Percentiles rank a stretch among this genome's conserved stretches.
phyloP scores from a whole-genome alignment of 1,140 invertebrate genomes.

The Zaprionus camerounensis region DNA sequence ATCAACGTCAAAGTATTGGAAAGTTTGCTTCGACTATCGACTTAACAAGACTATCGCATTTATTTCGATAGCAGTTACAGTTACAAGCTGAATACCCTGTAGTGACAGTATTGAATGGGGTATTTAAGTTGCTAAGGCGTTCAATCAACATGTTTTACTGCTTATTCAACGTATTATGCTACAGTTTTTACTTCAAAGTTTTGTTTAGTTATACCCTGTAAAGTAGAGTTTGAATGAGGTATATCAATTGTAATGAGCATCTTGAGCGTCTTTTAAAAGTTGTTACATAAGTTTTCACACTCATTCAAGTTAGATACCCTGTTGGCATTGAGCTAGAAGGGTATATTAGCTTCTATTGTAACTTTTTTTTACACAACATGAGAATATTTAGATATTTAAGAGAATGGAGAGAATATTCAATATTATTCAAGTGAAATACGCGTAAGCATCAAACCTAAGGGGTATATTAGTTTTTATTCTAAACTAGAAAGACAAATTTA shows the following conservation, averaged over 20 bases:
- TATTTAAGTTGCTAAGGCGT: background rate
- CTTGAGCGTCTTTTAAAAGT: background rate
- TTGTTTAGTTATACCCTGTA: too few species aligned
- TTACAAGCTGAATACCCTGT: slow-evolving; percentile 33
- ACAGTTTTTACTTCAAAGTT: too few species aligned
- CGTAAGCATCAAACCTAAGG: too few species aligned
- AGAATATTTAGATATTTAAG: too few species aligned
- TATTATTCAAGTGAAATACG: too few species aligned
- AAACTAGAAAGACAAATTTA: too few species aligned
- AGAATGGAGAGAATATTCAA: too few species aligned
- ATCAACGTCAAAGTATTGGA: slow-evolving; percentile 41
- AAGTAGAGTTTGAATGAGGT: background rate
- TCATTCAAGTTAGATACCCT: slow-evolving; percentile 7
- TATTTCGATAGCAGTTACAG: slow-evolving; percentile 45
- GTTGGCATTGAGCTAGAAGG: too few species aligned
- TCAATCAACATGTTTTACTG: too few species aligned
- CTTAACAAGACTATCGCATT: slow-evolving; percentile 58
- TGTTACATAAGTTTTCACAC: background rate
- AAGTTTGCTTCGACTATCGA: slow-evolving; percentile 48
- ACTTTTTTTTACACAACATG: too few species aligned
- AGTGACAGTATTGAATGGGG: background rate
- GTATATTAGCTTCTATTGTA: background rate
- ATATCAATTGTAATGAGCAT: background rate
- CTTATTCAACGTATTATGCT: too few species aligned
- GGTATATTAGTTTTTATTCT: too few species aligned